A percentile compares a stretch with the other conserved stretches of the same genome.
These are phyloP conservation scores for Todiramphus saurophagus DNA, from an alignment of 2,113 vertebrate species.

Conservation along the genomic window DNA sequence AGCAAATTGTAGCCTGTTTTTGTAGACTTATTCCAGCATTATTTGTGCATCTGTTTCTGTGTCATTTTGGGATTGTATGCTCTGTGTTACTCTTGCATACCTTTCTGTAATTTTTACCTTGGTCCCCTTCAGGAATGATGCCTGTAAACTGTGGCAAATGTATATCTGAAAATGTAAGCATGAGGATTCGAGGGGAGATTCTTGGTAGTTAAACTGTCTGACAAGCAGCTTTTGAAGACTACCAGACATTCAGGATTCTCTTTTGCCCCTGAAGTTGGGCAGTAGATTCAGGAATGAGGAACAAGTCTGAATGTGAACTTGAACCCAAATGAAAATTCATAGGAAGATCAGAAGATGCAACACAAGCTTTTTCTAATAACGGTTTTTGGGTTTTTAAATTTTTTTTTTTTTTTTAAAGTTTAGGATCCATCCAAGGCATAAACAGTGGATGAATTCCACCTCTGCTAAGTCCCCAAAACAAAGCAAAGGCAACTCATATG, in stretches of 20 bases:
- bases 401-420: neutral
- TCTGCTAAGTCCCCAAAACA: neutral
- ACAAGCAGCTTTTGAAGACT: neutral
- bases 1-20: neutral
- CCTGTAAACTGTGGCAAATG: neutral
- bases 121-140: neutral
- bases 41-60: neutral
- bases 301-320: neutral
- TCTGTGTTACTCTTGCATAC: neutral
- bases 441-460: neutral
- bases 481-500: neutral
- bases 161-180: neutral
- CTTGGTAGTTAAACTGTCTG: neutral
- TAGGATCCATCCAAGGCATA: neutral
- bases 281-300: neutral
- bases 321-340: neutral
- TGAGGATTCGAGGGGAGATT: neutral
- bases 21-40: neutral
- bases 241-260: neutral
- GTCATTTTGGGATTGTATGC: neutral
- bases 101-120: neutral
- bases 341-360: neutral
- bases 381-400: neutral
- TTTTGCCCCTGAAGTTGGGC: neutral
- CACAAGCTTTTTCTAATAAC: neutral